Evolutionary conservation across 2,888 invertebrate genomes (phyloP).

Genomic region (Dorcus parallelipipedus): DNA sequence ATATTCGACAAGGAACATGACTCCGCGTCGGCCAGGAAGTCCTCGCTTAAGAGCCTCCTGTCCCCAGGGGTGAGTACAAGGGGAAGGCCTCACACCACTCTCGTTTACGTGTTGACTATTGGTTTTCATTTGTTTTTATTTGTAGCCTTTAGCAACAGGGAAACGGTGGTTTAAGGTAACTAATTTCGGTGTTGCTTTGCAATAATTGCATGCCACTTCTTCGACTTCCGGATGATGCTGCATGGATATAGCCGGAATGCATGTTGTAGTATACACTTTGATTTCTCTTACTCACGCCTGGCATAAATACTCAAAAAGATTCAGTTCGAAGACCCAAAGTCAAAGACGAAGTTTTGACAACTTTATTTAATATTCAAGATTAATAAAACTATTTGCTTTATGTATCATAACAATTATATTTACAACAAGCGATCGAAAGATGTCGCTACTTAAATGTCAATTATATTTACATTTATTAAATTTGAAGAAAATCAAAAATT

Average conservation of each 20-base stretch:
- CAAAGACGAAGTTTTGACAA: too few species aligned
- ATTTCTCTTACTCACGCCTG: neutral
- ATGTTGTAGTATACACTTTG: neutral
- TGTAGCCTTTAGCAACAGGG: slow-evolving; percentile 61
- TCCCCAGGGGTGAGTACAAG: slow-evolving; percentile 34
- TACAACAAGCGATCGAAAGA: too few species aligned
- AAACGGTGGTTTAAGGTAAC: slow-evolving; percentile 63
- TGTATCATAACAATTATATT: too few species aligned
- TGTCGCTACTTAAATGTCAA: too few species aligned
- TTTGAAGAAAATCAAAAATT: too few species aligned
- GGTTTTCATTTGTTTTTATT: slow-evolving; percentile 43
- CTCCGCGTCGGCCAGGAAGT: slow-evolving; percentile 25
- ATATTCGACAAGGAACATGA: slow-evolving; percentile 65
- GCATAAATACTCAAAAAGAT: neutral
- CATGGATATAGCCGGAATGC: slow-evolving; percentile 1
- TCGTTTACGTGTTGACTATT: slow-evolving; percentile 8
- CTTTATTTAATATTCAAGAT: too few species aligned
- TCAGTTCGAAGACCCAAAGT: neutral
- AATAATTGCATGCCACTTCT: slow-evolving; percentile 1
- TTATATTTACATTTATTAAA: too few species aligned
- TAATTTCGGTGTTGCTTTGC: slow-evolving; percentile 20
- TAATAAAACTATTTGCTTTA: too few species aligned
- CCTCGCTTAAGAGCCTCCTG: slow-evolving; percentile 32
- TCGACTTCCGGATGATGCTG: neutral
- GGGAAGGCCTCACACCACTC: neutral